Base-by-base conservation (phyloP, 1,140 invertebrate genomes). In the Gonioctena quinquepunctata region DNA sequence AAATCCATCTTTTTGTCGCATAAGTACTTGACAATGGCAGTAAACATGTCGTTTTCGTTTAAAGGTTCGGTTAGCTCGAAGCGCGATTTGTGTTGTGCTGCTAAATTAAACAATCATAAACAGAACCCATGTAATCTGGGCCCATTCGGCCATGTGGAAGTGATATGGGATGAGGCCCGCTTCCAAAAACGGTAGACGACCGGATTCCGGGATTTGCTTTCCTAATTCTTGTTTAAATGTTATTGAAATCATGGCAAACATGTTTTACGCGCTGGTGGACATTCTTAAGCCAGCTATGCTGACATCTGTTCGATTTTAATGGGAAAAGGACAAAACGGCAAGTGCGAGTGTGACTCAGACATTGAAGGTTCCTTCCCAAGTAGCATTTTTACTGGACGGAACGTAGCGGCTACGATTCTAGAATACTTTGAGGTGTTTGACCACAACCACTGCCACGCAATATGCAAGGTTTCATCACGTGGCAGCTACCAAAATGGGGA, bases 41-140 rank as follows among this genome's bases (percentile, higher is more conserved):
- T 57, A 72, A 68, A 72, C 70, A 72, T 72, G 70, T 68, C 70
- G 54, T 56, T 59, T 64, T 57, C 60, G 69, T 68, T 48, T 52
- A 42, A 42, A 42, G 33, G 11, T 42, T 42, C 33, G 33, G 11
- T n/a, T 42, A 42, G 33, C 33, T 42, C 3, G 33, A 42, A 65
- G 48, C 62, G 28, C 54, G 54, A 66, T 62, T 42, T 42, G 54
- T 61, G 27, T 28, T 42, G 48, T 25, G 50, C 22, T 64, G 70
- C 70, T 68, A 68, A 72, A 72, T 72, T 72, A 72, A 72, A 72
- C 70, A 72, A 72, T 72, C 66, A 72, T 64, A 72, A 65, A 72
- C 50, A 56, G 56, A 64, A 49, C 66, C 60, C 42, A 16, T 54
- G 66, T 72, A 72, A 72, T 56, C 66, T 61, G 70, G 66, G n/a